Percentiles rank a stretch among this genome's conserved stretches.
These are phyloP conservation scores for Drosophila mayaguana DNA, from an alignment of 2,888 invertebrate species.

Conservation along the genomic window DNA sequence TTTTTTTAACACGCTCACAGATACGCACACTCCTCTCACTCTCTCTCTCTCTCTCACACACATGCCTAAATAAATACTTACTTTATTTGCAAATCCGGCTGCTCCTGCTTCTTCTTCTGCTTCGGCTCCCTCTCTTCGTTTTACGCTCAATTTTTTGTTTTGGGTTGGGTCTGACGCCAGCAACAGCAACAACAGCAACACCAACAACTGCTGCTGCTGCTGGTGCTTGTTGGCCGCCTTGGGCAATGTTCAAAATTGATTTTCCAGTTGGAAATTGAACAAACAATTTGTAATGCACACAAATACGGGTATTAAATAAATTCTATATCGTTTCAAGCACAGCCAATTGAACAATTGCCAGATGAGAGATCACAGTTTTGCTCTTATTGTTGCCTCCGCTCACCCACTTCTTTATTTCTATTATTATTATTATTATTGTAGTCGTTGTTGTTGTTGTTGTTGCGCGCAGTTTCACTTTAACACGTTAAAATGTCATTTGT, in stretches of 20 bases:
- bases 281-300: conserved; percentile 59
- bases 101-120: conserved; percentile 47
- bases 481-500: conserved; percentile 68
- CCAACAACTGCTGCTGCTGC: conserved; percentile 69
- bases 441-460: conserved; percentile 52
- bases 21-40: conserved; percentile 29
- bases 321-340: conserved; percentile 66
- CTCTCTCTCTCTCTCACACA: conserved; percentile 14
- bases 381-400: conserved; percentile 33
- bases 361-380: conserved; percentile 70
- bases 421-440: conserved; percentile 35
- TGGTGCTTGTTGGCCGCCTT: conserved; percentile 62
- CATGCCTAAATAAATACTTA: conserved; percentile 57
- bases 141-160: conserved; percentile 70
- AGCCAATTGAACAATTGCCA: conserved; percentile 76
- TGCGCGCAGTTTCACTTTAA: conserved; percentile 73
- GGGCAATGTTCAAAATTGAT: conserved; percentile 76
- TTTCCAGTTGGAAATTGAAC: conserved; percentile 71
- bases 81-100: conserved; percentile 77
- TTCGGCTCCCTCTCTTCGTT: conserved; percentile 49
- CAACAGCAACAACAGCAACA: conserved; percentile 53
- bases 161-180: conserved; percentile 69
- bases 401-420: conserved; percentile 50
- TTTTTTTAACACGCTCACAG: conserved; percentile 70
- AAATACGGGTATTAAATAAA: conserved; percentile 67